Conservation (phyloP, 2,113 vertebrate genomes). For the Petaurus breviceps region DNA sequence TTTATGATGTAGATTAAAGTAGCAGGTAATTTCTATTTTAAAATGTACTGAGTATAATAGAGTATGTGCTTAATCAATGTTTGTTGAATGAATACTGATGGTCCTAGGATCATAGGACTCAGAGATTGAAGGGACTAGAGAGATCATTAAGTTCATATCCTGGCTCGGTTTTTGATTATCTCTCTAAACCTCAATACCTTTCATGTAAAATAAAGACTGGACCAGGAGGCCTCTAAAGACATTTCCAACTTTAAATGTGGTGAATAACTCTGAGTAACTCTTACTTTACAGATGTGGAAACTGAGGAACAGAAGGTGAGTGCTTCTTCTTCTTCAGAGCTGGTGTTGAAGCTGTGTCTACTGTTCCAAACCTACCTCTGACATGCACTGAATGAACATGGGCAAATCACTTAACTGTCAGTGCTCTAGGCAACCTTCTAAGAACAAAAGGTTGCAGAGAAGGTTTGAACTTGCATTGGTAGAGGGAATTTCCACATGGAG, state of each 20-base stretch:
- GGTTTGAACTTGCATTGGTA: neutral
- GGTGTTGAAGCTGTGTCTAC: neutral
- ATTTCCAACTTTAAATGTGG: neutral
- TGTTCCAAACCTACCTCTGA: neutral
- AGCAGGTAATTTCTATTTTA: neutral
- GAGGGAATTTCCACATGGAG: neutral
- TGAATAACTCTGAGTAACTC: neutral
- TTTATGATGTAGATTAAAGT: fast-evolving
- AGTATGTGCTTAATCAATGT: neutral
- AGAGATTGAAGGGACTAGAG: neutral
- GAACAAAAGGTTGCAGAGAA: neutral
- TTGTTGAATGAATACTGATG: neutral
- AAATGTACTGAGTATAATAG: neutral
- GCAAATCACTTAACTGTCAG: neutral
- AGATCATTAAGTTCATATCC: neutral
- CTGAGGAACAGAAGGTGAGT: neutral
- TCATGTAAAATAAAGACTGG: neutral
- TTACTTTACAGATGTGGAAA: neutral
- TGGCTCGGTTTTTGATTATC: neutral
- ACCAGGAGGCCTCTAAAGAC: neutral
- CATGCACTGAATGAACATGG: neutral
- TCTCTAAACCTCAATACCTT: neutral
- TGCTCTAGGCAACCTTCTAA: neutral
- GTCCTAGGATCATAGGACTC: neutral
- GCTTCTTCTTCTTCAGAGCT: neutral